Evolutionary conservation across 2,888 invertebrate genomes (phyloP), one percentile per base, ranked within the genome.

Genomic region (Cepaea hortensis): DNA sequence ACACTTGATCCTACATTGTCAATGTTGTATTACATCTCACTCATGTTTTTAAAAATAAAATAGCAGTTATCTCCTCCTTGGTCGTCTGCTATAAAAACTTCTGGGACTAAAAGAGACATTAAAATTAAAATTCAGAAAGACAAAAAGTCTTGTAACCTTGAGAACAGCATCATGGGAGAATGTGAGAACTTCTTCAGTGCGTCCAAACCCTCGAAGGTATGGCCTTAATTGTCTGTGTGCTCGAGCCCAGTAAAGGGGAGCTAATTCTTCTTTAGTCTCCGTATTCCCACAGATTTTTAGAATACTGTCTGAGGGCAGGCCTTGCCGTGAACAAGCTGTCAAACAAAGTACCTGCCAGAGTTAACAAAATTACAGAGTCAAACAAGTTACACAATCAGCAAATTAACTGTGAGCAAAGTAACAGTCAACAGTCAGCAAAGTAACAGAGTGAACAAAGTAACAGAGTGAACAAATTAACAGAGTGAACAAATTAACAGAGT

Each of bases 271-370:
- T 73, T 90, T 90, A 2, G 82, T 79, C 23, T 87, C 84, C 6
- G 90, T 87, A 72, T 92, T 89, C 7, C 93, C 93, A 73, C 92
- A 89, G 83, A 93, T 87, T 48, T 90, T 90, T 79, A 89, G 88
- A 15, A 93, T 81, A 79, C 91, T 91, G 23, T 89, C 88, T 55
- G 89, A 87, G 9, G 93, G 91, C 6, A 93, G 84, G 3, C 92
- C 91, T 55, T 89, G 89, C 35, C 77, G 81, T 2, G 91, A 90
- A 76, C 90, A 90, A 9, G 88, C 90, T 18, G 92, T 88, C 73
- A 93, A 72, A 86, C 90, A 90, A 68, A 93, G 85, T 18, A 89
- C 84, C 91, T 92, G 87, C 3, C 46, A 48, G 35, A 62, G 15
- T 23, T 3, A 20, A 79, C n/a, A 50, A 35, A 23, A 18, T 46